A percentile compares a stretch with the other conserved stretches of the same genome.
phyloP scores from a whole-genome alignment of 2,888 invertebrate genomes.

The Meiosimyza decipiens region DNA sequence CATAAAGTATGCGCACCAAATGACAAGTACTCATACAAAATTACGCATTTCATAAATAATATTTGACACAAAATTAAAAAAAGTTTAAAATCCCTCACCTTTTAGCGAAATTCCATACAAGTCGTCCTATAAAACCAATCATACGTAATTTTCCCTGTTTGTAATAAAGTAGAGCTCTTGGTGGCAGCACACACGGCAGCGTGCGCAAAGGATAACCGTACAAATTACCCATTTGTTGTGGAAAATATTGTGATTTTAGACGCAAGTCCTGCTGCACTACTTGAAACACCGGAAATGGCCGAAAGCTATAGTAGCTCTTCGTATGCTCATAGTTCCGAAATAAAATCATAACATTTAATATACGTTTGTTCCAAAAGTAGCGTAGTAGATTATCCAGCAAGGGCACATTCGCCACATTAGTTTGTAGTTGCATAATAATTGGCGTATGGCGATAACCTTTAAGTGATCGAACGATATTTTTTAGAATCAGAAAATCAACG shows the following conservation, averaged over 20 bases:
- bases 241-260: constrained; percentile 6
- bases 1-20: too few relatives aligned
- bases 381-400: too few relatives aligned
- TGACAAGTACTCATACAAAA: too few relatives aligned
- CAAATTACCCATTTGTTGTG: constrained; percentile 30
- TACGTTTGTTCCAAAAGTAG: too few relatives aligned
- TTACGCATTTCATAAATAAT: too few relatives aligned
- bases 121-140: constrained; percentile 45
- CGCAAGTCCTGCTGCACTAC: neutral
- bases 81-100: too few relatives aligned
- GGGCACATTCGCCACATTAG: too few relatives aligned
- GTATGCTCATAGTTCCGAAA: constrained; percentile 25
- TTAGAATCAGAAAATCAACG: neutral
- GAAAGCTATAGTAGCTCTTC: constrained; percentile 17
- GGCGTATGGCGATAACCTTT: neutral
- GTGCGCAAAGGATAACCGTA: constrained; percentile 24
- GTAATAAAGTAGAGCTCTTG: constrained; percentile 45
- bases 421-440: neutral
- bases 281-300: constrained; percentile 33
- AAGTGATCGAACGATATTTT: neutral
- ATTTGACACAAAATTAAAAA: too few relatives aligned
- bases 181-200: constrained; percentile 44
- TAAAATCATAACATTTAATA: constrained; percentile 31
- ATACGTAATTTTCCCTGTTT: constrained; percentile 32
- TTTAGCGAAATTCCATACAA: constrained; percentile 45